Conservation (phyloP, 1,140 invertebrate genomes). For the Lithobius niger region DNA sequence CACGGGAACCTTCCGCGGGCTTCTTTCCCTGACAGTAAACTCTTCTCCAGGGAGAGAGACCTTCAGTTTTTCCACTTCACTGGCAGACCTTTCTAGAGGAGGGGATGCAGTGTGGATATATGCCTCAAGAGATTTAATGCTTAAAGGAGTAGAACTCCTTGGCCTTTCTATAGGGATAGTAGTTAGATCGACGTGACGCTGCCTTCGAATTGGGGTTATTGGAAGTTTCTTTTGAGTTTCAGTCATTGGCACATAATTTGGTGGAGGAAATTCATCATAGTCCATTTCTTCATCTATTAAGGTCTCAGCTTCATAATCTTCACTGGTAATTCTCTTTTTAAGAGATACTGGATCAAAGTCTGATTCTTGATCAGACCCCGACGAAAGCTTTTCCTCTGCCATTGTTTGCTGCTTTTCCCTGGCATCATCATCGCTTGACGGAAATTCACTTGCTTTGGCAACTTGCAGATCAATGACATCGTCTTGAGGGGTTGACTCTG, state of each 20-base stretch:
- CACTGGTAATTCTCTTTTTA: slow-evolving; percentile 43
- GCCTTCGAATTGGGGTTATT: slow-evolving; percentile 60
- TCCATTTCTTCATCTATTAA: slow-evolving; percentile 68
- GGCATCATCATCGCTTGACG: too few relatives aligned
- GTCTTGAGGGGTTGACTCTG: too few relatives aligned
- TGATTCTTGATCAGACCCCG: slow-evolving; percentile 57
- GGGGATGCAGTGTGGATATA: slow-evolving; percentile 33
- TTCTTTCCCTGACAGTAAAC: background rate
- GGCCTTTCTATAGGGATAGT: slow-evolving; percentile 76
- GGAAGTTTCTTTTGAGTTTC: slow-evolving; percentile 68
- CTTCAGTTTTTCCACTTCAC: slow-evolving; percentile 1
- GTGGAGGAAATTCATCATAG: slow-evolving; percentile 60
- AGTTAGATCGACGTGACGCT: slow-evolving; percentile 50
- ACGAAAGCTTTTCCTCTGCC: slow-evolving; percentile 46
- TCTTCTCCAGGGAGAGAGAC: slow-evolving; percentile 3
- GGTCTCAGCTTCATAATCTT: slow-evolving; percentile 38
- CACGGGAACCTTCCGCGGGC: background rate
- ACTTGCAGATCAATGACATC: too few relatives aligned
- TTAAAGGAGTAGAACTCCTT: slow-evolving; percentile 65
- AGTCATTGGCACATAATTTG: slow-evolving; percentile 56
- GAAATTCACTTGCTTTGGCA: too few relatives aligned
- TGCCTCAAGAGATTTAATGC: slow-evolving; percentile 60
- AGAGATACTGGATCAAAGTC: slow-evolving; percentile 36
- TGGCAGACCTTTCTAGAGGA: background rate
- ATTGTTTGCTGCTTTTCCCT: slow-evolving; percentile 18